phyloP scores from a whole-genome alignment of 2,888 invertebrate species.

The Achlya flavicornis region DNA sequence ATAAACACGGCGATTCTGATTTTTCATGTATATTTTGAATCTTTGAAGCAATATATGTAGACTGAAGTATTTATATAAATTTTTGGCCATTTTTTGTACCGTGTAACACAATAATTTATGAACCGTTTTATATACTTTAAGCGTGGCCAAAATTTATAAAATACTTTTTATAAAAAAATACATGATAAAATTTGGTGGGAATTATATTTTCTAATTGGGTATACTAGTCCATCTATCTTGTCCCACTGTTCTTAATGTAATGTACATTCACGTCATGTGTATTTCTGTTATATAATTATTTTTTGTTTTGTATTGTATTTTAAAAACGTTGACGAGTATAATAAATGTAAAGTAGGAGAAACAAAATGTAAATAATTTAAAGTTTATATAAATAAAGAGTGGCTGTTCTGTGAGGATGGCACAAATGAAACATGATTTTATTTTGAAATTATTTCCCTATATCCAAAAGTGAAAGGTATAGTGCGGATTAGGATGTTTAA shows the following conservation, averaged over 20 bases:
- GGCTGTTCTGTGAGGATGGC: constrained; percentile 76
- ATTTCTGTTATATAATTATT: constrained; percentile 76
- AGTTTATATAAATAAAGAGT: constrained; percentile 83
- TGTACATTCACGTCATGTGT: constrained; percentile 72
- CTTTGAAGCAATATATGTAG: constrained; percentile 78
- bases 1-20: constrained; percentile 23
- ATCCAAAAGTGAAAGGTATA: not conserved
- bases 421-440: constrained; percentile 47
- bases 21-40: constrained; percentile 77
- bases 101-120: constrained; percentile 61
- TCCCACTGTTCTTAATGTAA: constrained; percentile 68
- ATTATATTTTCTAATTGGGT: constrained; percentile 80
- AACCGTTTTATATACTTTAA: constrained; percentile 55
- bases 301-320: constrained; percentile 81
- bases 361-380: constrained; percentile 82
- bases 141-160: constrained; percentile 71
- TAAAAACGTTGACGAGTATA: constrained; percentile 80
- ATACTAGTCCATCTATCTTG: constrained; percentile 75
- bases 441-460: constrained; percentile 30
- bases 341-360: constrained; percentile 81
- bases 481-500: no score
- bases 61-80: constrained; percentile 78
- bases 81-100: constrained; percentile 61
- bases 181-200: constrained; percentile 53
- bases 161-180: constrained; percentile 62